Evolutionary conservation across 2,113 vertebrate species (phyloP).

Genomic region (Dromiciops gliroides): DNA sequence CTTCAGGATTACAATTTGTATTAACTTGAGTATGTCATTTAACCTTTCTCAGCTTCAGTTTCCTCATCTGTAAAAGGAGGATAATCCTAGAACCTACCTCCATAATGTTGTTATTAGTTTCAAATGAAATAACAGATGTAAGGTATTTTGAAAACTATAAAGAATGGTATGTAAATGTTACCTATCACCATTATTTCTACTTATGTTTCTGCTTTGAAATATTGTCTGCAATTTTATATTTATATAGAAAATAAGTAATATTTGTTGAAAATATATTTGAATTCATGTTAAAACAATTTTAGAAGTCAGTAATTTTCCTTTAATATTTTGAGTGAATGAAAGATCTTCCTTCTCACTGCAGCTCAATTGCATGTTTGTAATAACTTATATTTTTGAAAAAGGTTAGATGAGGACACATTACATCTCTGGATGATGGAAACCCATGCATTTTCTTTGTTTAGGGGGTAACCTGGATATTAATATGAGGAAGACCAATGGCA

Average conservation of each 20-base stretch:
- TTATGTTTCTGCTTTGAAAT: background rate
- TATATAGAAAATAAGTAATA: background rate
- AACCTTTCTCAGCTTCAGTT: background rate
- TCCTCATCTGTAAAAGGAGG: background rate
- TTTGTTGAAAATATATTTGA: constrained; percentile 16
- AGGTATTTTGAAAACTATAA: background rate
- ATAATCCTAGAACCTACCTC: background rate
- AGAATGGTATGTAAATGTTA: background rate
- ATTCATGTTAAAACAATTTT: constrained; percentile 33
- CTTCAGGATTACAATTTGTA: background rate
- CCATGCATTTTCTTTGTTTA: constrained; percentile 43
- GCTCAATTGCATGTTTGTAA: constrained; percentile 36
- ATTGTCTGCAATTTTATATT: background rate
- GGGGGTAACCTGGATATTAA: constrained; percentile 30
- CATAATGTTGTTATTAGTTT: background rate
- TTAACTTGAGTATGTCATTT: background rate
- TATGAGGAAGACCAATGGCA: constrained; percentile 51
- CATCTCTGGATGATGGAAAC: constrained; percentile 39
- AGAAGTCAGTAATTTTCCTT: constrained; percentile 31
- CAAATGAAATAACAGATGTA: background rate
- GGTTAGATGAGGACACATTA: background rate
- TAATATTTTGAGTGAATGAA: constrained; percentile 30
- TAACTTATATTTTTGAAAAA: constrained; percentile 14
- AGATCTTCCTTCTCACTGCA: constrained; percentile 26
- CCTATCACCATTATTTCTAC: background rate